Evolutionary conservation across 2,797 vertebrate species (phyloP).

Genomic region (Buceros bicornis): DNA sequence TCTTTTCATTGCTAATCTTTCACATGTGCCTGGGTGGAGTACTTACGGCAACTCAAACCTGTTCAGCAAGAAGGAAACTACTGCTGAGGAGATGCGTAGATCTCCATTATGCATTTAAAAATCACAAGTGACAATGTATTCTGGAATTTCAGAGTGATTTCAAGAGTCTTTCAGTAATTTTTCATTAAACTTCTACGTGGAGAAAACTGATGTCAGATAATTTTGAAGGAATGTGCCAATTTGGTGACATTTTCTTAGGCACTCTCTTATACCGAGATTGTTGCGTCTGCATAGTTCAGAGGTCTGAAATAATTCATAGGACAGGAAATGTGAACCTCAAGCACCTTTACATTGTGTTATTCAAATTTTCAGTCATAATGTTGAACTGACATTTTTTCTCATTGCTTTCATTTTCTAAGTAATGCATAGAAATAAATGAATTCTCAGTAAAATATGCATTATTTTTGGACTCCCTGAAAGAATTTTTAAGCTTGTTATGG

Average conservation of each 20-base stretch:
- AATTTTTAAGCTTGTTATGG: background rate
- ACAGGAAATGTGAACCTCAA: background rate
- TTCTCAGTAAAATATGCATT: background rate
- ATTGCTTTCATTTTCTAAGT: background rate
- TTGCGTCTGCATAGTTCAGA: background rate
- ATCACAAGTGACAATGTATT: background rate
- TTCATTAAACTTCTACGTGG: background rate
- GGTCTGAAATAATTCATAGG: background rate
- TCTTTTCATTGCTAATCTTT: constrained; percentile 48
- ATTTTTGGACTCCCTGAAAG: background rate
- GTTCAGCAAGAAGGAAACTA: constrained; percentile 18
- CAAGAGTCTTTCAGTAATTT: background rate
- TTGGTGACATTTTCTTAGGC: background rate
- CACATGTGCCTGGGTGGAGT: constrained; percentile 35
- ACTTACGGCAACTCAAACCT: constrained; percentile 24
- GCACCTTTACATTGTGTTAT: background rate
- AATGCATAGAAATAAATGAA: background rate
- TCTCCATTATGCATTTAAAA: background rate
- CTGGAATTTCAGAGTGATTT: background rate
- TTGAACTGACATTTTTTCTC: background rate
- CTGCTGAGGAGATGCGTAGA: background rate
- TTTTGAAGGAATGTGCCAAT: background rate
- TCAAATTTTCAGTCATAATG: background rate
- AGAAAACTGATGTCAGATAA: background rate
- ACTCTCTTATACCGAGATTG: background rate